phyloP scores from a whole-genome alignment of 2,113 vertebrate species.

The Chlorocebus sabaeus region DNA sequence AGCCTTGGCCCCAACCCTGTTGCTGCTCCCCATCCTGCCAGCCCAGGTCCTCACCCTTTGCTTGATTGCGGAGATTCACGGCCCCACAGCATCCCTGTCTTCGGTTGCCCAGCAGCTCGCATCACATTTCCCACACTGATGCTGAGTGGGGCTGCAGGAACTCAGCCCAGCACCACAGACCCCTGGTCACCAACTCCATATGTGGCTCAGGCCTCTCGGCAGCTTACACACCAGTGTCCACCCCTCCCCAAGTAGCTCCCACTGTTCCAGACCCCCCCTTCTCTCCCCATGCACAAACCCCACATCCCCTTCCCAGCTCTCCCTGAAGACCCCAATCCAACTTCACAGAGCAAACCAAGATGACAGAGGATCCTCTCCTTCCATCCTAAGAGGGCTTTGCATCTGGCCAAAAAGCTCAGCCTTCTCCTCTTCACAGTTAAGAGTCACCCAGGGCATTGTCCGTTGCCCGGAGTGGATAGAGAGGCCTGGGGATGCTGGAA shows the following conservation, averaged over 20 bases:
- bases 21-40: neutral
- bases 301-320: fast-evolving
- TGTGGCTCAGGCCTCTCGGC: neutral
- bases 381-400: neutral
- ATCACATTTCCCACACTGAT: fast-evolving
- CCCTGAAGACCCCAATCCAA: neutral
- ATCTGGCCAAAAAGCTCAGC: neutral
- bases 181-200: neutral
- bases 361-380: fast-evolving
- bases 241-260: neutral
- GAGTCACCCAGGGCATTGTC: fast-evolving
- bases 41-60: neutral
- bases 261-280: too few species aligned
- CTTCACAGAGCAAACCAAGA: too few species aligned
- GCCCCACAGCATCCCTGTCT: neutral
- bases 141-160: neutral
- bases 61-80: too few species aligned
- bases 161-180: fast-evolving
- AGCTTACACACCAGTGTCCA: too few species aligned
- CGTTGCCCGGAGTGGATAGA: fast-evolving
- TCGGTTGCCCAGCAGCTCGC: neutral
- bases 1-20: too few species aligned
- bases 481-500: neutral
- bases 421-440: too few species aligned
- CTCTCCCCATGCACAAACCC: neutral